A percentile compares a stretch with the other conserved stretches of the same genome.
Evolutionary conservation across 2,797 vertebrate genomes (phyloP).

Genomic region (Acanthurus tractus): DNA sequence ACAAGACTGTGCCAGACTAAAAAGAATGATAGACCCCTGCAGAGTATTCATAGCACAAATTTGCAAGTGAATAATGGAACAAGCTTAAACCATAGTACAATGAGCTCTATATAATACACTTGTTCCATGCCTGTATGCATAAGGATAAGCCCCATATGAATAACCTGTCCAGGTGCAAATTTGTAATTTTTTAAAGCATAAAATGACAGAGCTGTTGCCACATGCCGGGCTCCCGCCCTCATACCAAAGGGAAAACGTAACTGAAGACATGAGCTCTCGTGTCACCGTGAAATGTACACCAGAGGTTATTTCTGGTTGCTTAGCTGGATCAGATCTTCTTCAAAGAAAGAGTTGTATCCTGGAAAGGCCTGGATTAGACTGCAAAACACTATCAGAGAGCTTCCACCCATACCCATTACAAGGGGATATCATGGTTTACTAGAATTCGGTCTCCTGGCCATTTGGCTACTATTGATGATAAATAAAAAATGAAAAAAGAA

Average conservation of each 20-base stretch:
- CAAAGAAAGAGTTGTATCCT: constrained; percentile 16
- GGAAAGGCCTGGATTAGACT: constrained; percentile 30
- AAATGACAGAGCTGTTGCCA: constrained; percentile 20
- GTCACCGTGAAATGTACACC: constrained; percentile 65
- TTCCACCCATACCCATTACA: not conserved
- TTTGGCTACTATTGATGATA: no score
- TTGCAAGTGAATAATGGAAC: not conserved
- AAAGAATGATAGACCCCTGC: no score
- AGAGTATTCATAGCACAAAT: not conserved
- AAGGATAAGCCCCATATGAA: not conserved
- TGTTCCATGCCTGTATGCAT: not conserved
- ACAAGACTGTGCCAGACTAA: not conserved
- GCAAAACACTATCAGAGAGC: not conserved
- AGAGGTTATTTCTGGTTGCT: constrained; percentile 65
- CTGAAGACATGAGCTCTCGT: constrained; percentile 37
- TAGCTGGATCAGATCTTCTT: constrained; percentile 47
- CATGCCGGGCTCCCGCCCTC: constrained; percentile 17
- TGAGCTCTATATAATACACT: not conserved
- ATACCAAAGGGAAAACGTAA: constrained; percentile 28
- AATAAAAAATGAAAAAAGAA: no score
- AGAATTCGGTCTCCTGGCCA: not conserved
- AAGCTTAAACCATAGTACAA: not conserved
- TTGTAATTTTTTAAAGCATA: not conserved
- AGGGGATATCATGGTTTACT: not conserved
- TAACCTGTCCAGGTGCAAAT: no score